A percentile compares a stretch with the other conserved stretches of the same genome.
These are phyloP conservation scores for Panthera leo DNA, from an alignment of 2,113 vertebrate genomes.

Conservation along the genomic window DNA sequence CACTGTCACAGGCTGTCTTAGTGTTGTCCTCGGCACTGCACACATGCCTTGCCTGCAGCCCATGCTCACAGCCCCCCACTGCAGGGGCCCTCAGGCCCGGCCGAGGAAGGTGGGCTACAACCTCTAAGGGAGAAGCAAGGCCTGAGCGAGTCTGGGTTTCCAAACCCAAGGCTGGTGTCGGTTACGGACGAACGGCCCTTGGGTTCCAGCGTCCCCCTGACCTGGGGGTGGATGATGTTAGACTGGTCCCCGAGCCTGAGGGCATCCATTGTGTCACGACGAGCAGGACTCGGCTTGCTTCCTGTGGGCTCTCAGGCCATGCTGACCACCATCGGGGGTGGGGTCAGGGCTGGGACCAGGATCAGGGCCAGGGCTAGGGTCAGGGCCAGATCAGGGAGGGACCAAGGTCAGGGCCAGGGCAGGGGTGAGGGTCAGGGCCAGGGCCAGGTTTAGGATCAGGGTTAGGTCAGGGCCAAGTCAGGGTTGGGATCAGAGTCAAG, in stretches of 20 bases:
- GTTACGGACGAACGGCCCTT: background rate
- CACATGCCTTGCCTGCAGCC: background rate
- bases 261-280: background rate
- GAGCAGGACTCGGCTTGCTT: too few relatives aligned
- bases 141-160: too few relatives aligned
- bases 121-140: background rate
- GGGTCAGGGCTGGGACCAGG: too few relatives aligned
- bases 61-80: background rate
- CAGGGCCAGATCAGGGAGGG: background rate
- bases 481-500: background rate
- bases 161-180: background rate
- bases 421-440: background rate
- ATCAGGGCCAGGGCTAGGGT: too few relatives aligned
- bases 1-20: too few relatives aligned
- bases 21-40: accelerated
- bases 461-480: background rate
- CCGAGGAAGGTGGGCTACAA: background rate
- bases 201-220: background rate
- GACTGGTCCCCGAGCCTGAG: background rate
- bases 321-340: background rate
- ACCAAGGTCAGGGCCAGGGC: too few relatives aligned
- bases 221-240: too few relatives aligned
- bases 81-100: background rate
- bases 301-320: background rate
- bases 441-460: background rate